These are phyloP conservation scores for Eurosta solidaginis DNA, from an alignment of 1,140 invertebrate species.

Conservation along the genomic window DNA sequence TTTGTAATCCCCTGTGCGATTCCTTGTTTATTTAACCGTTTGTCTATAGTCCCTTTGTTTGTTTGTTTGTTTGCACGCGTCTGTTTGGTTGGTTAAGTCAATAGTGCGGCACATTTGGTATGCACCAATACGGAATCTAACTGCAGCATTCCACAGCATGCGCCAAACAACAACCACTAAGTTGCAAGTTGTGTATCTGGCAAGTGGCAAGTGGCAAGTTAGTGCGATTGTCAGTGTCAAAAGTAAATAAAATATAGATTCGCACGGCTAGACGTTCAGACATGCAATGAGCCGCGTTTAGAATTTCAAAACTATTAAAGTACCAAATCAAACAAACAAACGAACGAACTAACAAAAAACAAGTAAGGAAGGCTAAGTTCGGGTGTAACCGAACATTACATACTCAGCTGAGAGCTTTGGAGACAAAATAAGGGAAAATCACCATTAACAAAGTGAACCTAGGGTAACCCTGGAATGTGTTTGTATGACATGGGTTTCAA, in stretches of 20 bases:
- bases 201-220: constrained; percentile 10
- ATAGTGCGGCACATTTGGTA: constrained; percentile 5
- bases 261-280: neutral
- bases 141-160: neutral
- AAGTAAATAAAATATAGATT: constrained; percentile 2
- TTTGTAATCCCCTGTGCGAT: neutral
- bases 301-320: constrained; percentile 28
- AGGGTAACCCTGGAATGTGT: too few relatives aligned
- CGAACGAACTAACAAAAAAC: neutral
- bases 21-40: neutral
- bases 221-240: neutral
- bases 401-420: too few relatives aligned
- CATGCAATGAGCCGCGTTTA: neutral
- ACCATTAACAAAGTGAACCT: too few relatives aligned
- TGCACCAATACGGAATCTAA: too few relatives aligned
- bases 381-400: too few relatives aligned
- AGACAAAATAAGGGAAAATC: too few relatives aligned
- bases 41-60: too few relatives aligned
- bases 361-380: too few relatives aligned
- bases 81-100: constrained; percentile 26
- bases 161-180: too few relatives aligned
- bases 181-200: too few relatives aligned
- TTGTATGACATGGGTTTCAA: too few relatives aligned
- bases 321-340: constrained; percentile 15
- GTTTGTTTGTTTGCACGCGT: neutral